phyloP scores from a whole-genome alignment of 2,113 vertebrate genomes.

The Gorsachius goisagi region DNA sequence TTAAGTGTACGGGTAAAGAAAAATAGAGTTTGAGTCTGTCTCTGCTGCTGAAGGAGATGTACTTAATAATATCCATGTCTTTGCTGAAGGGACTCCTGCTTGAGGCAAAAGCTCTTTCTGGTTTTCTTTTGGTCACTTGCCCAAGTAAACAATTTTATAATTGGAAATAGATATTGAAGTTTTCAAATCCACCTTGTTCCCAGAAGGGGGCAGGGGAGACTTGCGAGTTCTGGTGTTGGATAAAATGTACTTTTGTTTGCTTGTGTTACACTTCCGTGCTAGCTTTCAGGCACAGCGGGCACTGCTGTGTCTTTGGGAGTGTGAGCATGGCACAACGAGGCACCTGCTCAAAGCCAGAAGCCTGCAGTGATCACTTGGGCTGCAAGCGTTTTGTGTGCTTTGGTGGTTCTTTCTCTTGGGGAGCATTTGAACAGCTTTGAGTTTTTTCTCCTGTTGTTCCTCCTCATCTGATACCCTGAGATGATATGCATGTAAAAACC shows the following conservation, averaged over 20 bases:
- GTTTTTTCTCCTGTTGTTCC: background rate
- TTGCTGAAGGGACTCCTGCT: background rate
- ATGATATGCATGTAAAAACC: background rate
- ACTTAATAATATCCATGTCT: background rate
- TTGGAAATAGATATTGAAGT: background rate
- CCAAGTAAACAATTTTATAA: background rate
- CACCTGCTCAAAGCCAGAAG: background rate
- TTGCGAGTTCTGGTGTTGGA: background rate
- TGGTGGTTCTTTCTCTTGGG: background rate
- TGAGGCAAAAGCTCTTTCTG: background rate
- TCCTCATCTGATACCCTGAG: background rate
- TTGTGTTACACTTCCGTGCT: background rate
- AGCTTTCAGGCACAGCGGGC: background rate
- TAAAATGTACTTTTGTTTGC: background rate
- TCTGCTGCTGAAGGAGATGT: background rate
- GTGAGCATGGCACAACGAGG: background rate
- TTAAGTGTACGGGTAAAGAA: background rate
- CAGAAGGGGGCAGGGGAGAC: constrained; percentile 65
- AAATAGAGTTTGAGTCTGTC: background rate
- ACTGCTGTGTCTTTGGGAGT: rapidly evolving
- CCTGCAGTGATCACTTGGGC: background rate
- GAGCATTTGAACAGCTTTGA: background rate
- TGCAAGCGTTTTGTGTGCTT: background rate
- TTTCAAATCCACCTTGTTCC: constrained; percentile 37
- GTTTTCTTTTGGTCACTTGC: background rate